Percentiles rank a stretch among this genome's conserved stretches.
These are phyloP conservation scores for Hyphantria cunea DNA, from an alignment of 1,140 invertebrate species.

Conservation along the genomic window DNA sequence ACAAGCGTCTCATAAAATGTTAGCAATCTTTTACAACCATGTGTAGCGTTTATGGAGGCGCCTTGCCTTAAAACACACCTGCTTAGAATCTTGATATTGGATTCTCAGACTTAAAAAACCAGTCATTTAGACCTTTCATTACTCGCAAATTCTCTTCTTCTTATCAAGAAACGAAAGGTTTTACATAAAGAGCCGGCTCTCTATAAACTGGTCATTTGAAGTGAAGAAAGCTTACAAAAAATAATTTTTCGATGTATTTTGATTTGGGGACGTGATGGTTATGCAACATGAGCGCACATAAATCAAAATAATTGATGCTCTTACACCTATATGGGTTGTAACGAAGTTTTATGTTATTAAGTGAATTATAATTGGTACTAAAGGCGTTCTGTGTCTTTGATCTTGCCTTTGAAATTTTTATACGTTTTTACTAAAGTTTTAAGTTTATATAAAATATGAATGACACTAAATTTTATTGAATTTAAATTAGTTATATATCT, in stretches of 20 bases:
- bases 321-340: slow-evolving; percentile 12
- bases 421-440: background rate
- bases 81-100: slow-evolving; percentile 73
- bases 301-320: slow-evolving; percentile 24
- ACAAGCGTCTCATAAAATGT: no score
- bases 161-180: slow-evolving; percentile 25
- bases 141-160: slow-evolving; percentile 34
- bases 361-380: slow-evolving; percentile 14
- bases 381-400: slow-evolving; percentile 10
- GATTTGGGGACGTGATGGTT: slow-evolving; percentile 22
- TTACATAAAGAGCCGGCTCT: slow-evolving; percentile 48
- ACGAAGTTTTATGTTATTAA: slow-evolving; percentile 17
- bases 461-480: no score
- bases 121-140: slow-evolving; percentile 47
- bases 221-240: slow-evolving; percentile 32
- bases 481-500: no score
- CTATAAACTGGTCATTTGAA: slow-evolving; percentile 35
- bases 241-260: slow-evolving; percentile 31
- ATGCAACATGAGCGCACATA: slow-evolving; percentile 20
- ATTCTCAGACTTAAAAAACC: slow-evolving; percentile 64
- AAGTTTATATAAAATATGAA: no score
- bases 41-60: slow-evolving; percentile 49
- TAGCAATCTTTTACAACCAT: slow-evolving; percentile 19
- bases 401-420: slow-evolving; percentile 4
- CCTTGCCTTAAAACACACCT: slow-evolving; percentile 70